Evolutionary conservation across 2,113 vertebrate genomes (phyloP).

Genomic region (Gymnobelideus leadbeateri): DNA sequence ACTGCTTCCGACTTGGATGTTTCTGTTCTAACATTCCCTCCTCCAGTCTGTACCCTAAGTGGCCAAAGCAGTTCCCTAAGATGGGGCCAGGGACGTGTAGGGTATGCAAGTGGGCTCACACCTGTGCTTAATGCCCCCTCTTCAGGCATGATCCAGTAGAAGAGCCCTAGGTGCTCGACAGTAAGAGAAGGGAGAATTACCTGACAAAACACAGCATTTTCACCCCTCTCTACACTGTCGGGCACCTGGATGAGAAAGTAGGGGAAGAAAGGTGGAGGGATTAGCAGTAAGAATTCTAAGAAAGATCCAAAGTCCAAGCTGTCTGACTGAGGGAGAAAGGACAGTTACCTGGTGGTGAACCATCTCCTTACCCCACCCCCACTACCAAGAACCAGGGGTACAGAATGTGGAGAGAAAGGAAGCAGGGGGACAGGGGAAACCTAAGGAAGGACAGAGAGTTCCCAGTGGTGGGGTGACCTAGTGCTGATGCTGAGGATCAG

Average conservation of each 20-base stretch:
- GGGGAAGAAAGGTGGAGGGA: not conserved
- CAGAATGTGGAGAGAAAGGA: not conserved
- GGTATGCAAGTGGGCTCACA: not conserved
- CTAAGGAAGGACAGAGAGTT: not conserved
- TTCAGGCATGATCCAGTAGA: not conserved
- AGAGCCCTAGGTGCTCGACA: not conserved
- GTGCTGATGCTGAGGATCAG: not conserved
- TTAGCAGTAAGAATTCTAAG: not conserved
- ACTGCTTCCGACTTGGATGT: not conserved
- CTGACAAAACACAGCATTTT: not conserved
- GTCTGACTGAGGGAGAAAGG: not conserved
- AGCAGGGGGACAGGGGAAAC: not conserved
- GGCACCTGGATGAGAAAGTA: not conserved
- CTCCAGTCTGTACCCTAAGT: not conserved
- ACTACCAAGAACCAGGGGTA: not conserved
- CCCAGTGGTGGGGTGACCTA: not conserved
- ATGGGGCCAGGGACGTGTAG: not conserved
- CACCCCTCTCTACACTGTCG: not conserved
- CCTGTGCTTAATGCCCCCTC: not conserved
- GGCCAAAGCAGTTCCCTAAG: not conserved
- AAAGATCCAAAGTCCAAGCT: not conserved
- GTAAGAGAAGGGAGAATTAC: slow-evolving; percentile 8
- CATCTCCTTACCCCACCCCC: not conserved
- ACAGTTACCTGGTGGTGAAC: not conserved
- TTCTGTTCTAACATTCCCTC: not conserved